Evolutionary conservation across 1,140 invertebrate species (phyloP).

Genomic region (Aphaenogaster ashmeadi): DNA sequence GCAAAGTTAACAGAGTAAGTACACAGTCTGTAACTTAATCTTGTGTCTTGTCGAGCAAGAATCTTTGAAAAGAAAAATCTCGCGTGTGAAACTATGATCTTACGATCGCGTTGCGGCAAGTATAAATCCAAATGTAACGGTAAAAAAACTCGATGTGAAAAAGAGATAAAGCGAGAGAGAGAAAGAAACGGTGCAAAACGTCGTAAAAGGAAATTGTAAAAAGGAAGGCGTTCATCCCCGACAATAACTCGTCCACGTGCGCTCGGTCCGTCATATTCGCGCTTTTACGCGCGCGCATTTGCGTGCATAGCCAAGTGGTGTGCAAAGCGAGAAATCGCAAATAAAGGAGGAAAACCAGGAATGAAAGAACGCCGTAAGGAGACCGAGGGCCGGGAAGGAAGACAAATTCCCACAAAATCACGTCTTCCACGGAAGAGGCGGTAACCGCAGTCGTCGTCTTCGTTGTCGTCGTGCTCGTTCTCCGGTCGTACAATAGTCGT

Average conservation of each 20-base stretch:
- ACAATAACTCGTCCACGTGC: conserved; percentile 55
- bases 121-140: conserved; percentile 53
- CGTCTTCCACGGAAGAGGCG: conserved; percentile 28
- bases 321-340: conserved; percentile 29
- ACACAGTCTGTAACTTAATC: conserved; percentile 35
- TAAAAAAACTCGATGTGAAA: conserved; percentile 40
- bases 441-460: conserved; percentile 17
- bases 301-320: conserved; percentile 27
- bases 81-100: conserved; percentile 32
- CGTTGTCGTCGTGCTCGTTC: conserved; percentile 8
- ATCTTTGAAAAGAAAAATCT: conserved; percentile 18
- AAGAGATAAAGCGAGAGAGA: background rate
- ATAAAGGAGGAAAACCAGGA: conserved; percentile 1
- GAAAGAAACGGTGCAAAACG: background rate
- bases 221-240: conserved; percentile 23
- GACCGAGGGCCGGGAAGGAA: background rate
- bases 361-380: conserved; percentile 17
- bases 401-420: conserved; percentile 56
- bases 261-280: conserved; percentile 50
- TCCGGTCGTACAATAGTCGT: conserved; percentile 46
- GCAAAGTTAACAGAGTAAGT: background rate
- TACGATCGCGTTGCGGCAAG: conserved; percentile 39
- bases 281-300: conserved; percentile 56
- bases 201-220: conserved; percentile 50
- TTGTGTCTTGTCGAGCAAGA: conserved; percentile 14